Percentiles rank a stretch among this genome's conserved stretches.
Evolutionary conservation across 2,888 invertebrate species (phyloP).

Genomic region (Drosophila austrosaltans): DNA sequence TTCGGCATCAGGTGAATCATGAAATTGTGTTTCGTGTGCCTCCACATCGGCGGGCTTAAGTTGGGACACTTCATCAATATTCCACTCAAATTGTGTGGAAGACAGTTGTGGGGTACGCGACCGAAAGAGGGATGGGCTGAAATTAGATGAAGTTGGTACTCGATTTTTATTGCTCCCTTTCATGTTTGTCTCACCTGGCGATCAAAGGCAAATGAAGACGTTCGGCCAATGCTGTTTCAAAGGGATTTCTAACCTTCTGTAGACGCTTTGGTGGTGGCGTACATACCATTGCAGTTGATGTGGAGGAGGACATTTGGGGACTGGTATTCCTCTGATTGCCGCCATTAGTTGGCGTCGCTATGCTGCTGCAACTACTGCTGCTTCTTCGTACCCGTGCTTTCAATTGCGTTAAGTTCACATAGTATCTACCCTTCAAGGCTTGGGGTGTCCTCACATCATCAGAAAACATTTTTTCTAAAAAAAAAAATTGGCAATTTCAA

Average conservation of each 20-base stretch:
- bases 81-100: constrained; percentile 86
- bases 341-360: constrained; percentile 62
- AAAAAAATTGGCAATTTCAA: constrained; percentile 28
- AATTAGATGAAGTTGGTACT: background rate
- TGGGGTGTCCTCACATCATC: constrained; percentile 65
- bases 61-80: constrained; percentile 88
- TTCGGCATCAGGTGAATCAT: constrained; percentile 85
- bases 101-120: constrained; percentile 80
- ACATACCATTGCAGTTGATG: constrained; percentile 34
- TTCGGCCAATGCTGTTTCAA: constrained; percentile 86
- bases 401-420: constrained; percentile 50
- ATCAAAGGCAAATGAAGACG: constrained; percentile 86
- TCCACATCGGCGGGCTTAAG: constrained; percentile 87
- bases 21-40: constrained; percentile 85
- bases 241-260: constrained; percentile 86
- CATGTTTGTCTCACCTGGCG: constrained; percentile 78
- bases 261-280: constrained; percentile 86
- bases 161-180: background rate
- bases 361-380: constrained; percentile 35
- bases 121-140: constrained; percentile 82
- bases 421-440: constrained; percentile 52
- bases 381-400: constrained; percentile 53
- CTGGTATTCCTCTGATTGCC: constrained; percentile 66
- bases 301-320: constrained; percentile 51
- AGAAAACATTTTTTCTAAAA: constrained; percentile 51